These are phyloP conservation scores for Tachystola acroxantha DNA, from an alignment of 2,888 invertebrate genomes.

Conservation along the genomic window DNA sequence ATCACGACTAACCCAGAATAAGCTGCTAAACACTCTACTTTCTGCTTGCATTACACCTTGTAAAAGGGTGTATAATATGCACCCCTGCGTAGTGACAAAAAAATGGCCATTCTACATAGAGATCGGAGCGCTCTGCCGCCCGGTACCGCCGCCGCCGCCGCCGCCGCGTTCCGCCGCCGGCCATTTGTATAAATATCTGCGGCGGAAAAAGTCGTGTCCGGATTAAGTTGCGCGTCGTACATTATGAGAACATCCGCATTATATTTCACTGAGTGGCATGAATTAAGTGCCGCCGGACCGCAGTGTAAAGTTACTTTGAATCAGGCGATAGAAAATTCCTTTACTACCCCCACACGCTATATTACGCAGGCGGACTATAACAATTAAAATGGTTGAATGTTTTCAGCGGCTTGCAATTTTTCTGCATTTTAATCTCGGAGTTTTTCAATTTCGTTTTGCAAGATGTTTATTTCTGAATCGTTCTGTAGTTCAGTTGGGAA, in stretches of 20 bases:
- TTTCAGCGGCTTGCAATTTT: constrained; percentile 3
- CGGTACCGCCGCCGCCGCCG: constrained; percentile 9
- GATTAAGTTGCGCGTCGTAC: constrained; percentile 70
- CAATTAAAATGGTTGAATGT: constrained; percentile 1
- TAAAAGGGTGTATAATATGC: no score
- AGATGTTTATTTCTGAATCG: constrained; percentile 4
- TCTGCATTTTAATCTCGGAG: constrained; percentile 7
- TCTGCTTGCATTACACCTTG: no score
- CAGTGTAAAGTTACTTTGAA: constrained; percentile 56
- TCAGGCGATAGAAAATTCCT: constrained; percentile 48
- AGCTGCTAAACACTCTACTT: no score
- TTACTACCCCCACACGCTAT: constrained; percentile 21
- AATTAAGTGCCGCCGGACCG: constrained; percentile 58
- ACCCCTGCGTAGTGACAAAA: no score
- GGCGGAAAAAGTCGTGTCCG: constrained; percentile 56
- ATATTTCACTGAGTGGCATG: constrained; percentile 67
- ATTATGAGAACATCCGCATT: constrained; percentile 70
- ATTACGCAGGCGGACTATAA: constrained; percentile 13
- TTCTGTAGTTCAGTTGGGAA: no score
- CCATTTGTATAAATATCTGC: constrained; percentile 53
- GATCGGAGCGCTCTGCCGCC: constrained; percentile 26
- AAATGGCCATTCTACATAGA: constrained; percentile 31
- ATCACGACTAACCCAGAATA: no score
- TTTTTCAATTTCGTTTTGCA: not conserved
- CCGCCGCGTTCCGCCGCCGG: constrained; percentile 14